Evolutionary conservation across 1,140 invertebrate species (phyloP), one percentile per base, ranked within the genome.

Genomic region (Pomacea maculata): DNA sequence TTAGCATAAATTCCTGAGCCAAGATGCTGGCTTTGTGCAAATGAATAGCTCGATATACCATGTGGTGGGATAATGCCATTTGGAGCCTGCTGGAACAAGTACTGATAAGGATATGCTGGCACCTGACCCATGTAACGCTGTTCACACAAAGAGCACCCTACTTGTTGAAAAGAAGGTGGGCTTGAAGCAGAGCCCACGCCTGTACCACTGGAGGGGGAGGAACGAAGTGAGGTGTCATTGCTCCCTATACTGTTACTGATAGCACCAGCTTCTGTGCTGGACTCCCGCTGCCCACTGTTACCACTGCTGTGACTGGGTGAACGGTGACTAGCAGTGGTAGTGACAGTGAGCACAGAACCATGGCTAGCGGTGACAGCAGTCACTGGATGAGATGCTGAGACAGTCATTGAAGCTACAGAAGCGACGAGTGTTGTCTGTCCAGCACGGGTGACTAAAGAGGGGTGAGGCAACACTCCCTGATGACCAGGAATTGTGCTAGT

Each of bases 341-440:
- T 17, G 15, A 61, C 54, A 10, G 64, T 78, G 45, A 67, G 29
- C 14, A 67, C 67, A 10, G 77, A 45, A 7, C 34, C 9, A 21
- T 78, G 77, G 67, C 65, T 78, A 15, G 77, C 65, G 8, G 77
- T 78, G 5, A 78, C 77, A 21, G 67, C 25, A 17, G 77, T 78
- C 45, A 78, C 65, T 9, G 67, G 64, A 65, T 78, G 77, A 12
- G 77, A 68, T 0, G 65, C 64, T 10, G 77, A 78, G 65, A 78
- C 67, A 14, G 77, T 78, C 77, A 78, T 78, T 15, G 77, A 54
- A 70, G 21, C 29, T 15, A n/a, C 67, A 54, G 77, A 78, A 11
- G 34, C 77, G 1, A 67, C 52, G 3, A 78, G 77, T 0, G 29
- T n/a, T 15, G 77, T 78, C 65, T 68, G 67, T 15, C 67, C 54